Evolutionary conservation across 2,888 invertebrate genomes (phyloP).

Genomic region (Thecophora atra): DNA sequence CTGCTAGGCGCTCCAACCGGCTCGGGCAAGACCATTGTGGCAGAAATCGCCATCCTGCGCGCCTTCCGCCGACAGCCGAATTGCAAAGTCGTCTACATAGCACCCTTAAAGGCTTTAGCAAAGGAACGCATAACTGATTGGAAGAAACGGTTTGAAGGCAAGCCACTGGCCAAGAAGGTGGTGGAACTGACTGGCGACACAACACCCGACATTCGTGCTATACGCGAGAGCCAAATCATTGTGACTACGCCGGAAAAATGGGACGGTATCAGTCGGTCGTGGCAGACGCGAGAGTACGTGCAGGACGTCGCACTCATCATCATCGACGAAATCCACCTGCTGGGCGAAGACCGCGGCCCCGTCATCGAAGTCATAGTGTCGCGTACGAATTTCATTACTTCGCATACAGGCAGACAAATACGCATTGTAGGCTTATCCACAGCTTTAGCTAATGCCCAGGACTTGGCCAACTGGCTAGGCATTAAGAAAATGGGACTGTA

Average conservation of each 20-base stretch:
- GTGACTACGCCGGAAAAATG: conserved; percentile 99
- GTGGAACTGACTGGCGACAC: conserved; percentile 96
- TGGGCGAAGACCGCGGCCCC: conserved; percentile 90
- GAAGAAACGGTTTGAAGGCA: conserved; percentile 80
- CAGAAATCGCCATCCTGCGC: conserved; percentile 96
- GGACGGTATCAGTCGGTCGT: conserved; percentile 98
- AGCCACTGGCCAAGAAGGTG: conserved; percentile 78
- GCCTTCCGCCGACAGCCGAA: conserved; percentile 84
- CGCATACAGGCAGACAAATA: conserved; percentile 82
- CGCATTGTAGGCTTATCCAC: conserved; percentile 96
- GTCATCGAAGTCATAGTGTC: conserved; percentile 98
- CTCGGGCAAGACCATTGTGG: conserved; percentile 98
- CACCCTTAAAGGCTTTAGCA: conserved; percentile 96
- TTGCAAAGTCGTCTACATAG: conserved; percentile 95
- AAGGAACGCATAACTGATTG: conserved; percentile 96
- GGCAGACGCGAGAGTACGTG: conserved; percentile 97
- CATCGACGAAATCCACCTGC: conserved; percentile 97
- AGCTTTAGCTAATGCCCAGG: conserved; percentile 96
- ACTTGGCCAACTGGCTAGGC: conserved; percentile 95
- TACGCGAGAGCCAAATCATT: conserved; percentile 87
- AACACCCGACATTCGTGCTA: conserved; percentile 83
- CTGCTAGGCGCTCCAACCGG: conserved; percentile 86
- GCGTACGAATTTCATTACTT: conserved; percentile 94
- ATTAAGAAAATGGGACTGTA: conserved; percentile 90
- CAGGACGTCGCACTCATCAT: conserved; percentile 89